These are phyloP conservation scores for Holothuria leucospilota DNA, from an alignment of 53 echinoderm and acorn worm genomes.

Conservation along the genomic window DNA sequence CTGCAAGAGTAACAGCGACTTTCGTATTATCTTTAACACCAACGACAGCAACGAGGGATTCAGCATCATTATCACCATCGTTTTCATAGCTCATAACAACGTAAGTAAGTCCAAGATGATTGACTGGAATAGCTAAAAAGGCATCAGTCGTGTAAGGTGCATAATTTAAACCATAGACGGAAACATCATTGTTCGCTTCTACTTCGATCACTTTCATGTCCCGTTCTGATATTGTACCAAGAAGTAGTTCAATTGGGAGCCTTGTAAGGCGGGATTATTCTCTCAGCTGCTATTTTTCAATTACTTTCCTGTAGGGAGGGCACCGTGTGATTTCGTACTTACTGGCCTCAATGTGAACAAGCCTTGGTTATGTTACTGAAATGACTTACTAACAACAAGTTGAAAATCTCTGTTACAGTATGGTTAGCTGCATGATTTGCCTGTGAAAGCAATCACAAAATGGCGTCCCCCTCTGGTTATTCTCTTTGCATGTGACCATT, in stretches of 20 bases:
- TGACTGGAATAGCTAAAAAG: constrained; percentile 67
- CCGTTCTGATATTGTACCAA: not conserved
- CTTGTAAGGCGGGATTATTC: not conserved
- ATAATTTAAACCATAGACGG: constrained; percentile 63
- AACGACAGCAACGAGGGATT: constrained; percentile 11
- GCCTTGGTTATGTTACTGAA: not conserved
- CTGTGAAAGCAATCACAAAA: constrained; percentile 14
- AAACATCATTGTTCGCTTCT: constrained; percentile 57
- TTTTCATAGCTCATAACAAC: constrained; percentile 49
- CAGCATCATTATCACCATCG: not conserved
- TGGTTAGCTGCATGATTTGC: not conserved
- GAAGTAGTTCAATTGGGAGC: not conserved
- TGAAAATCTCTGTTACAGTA: not conserved
- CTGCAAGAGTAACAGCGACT: constrained; percentile 52
- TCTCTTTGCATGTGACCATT: not conserved
- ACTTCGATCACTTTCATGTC: constrained; percentile 54
- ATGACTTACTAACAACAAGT: constrained; percentile 21
- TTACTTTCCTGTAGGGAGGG: not conserved
- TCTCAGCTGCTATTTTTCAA: not conserved
- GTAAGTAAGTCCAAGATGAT: constrained; percentile 60
- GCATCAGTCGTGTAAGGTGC: constrained; percentile 66
- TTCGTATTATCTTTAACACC: constrained; percentile 35
- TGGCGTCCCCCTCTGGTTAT: constrained; percentile 25
- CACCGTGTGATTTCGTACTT: not conserved
- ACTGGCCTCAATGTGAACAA: constrained; percentile 17